Evolutionary conservation across 2,113 vertebrate genomes (phyloP).

Genomic region (Scalopus aquaticus): DNA sequence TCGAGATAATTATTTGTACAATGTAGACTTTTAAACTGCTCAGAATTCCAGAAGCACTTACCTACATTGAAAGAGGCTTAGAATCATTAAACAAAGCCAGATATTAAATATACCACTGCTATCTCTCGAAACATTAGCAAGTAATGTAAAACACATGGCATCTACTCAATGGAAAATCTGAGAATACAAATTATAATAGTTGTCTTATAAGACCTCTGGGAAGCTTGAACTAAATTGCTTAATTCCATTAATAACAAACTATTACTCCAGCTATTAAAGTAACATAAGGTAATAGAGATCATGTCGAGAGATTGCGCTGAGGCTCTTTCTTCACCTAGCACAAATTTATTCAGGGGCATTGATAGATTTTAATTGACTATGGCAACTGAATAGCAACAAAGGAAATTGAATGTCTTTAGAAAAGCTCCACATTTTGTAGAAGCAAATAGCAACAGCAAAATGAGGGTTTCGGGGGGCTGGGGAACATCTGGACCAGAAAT

Average conservation of each 20-base stretch:
- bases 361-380: slow-evolving; percentile 81
- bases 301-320: slow-evolving; percentile 71
- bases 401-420: slow-evolving; percentile 74
- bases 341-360: slow-evolving; percentile 78
- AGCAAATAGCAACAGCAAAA: slow-evolving; percentile 68
- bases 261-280: slow-evolving; percentile 80
- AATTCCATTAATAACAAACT: slow-evolving; percentile 83
- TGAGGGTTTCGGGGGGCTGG: not conserved
- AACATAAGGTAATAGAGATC: slow-evolving; percentile 79
- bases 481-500: not conserved
- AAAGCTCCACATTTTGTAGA: slow-evolving; percentile 69
- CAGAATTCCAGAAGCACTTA: slow-evolving; percentile 70
- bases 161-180: slow-evolving; percentile 78
- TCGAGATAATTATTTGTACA: slow-evolving; percentile 65
- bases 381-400: slow-evolving; percentile 78
- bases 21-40: slow-evolving; percentile 62
- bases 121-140: slow-evolving; percentile 77
- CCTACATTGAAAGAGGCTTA: slow-evolving; percentile 68
- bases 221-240: slow-evolving; percentile 77
- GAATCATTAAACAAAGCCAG: slow-evolving; percentile 77
- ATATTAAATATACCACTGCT: slow-evolving; percentile 79
- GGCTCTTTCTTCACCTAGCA: slow-evolving; percentile 75
- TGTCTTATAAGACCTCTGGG: slow-evolving; percentile 81
- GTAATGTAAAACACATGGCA: slow-evolving; percentile 77
- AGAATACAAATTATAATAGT: slow-evolving; percentile 80